Evolutionary conservation across 37 sponge, comb jelly and placozoan genomes (phyloP), one percentile per base, ranked within the genome.

Genomic region (Trichoplax adhaerens): DNA sequence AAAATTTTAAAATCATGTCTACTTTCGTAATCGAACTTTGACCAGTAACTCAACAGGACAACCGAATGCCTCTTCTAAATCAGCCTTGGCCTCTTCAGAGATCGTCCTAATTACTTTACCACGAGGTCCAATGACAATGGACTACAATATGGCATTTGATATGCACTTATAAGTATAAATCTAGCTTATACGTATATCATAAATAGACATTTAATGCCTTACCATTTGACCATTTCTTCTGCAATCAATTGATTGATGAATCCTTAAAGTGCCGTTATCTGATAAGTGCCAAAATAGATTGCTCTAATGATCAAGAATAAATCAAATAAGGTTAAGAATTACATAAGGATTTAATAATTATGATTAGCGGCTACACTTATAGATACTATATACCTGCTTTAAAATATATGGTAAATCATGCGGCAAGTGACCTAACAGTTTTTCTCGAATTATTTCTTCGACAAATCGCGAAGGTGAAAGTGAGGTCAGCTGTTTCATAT

Each of bases 401-500:
- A 82, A 58, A 5, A 83, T 68, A 69, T 89, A 89, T 0, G 90
- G 90, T 1, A 89, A 78, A 54, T 89, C 90, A 12, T 79, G 69
- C 53, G 85, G 65, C 12, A 83, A 56, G 64, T 86, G 76, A 1
- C 62, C 54, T 48, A 79, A 82, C 47, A 89, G 76, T 58, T 86
- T 85, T 68, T 89, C 90, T 51, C 84, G 66, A 7, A 89, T 57
- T 12, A 82, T 74, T 56, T 89, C 81, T 66, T 82, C 83, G 48
- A 86, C 88, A 1, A 83, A 65, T 56, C 52, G 54, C 12, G 66
- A 29, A 10, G 48, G 8, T 0, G 87, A 63, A 48, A 70, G 68
- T 56, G 74, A 77, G 0, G 74, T 76, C 46, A 58, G 8, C 52
- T 64, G 65, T 2, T 56, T 12, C 5, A 53, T 53, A 66, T 55